Conservation (phyloP, 2,888 invertebrate species). For the Calameuta pallipes region DNA sequence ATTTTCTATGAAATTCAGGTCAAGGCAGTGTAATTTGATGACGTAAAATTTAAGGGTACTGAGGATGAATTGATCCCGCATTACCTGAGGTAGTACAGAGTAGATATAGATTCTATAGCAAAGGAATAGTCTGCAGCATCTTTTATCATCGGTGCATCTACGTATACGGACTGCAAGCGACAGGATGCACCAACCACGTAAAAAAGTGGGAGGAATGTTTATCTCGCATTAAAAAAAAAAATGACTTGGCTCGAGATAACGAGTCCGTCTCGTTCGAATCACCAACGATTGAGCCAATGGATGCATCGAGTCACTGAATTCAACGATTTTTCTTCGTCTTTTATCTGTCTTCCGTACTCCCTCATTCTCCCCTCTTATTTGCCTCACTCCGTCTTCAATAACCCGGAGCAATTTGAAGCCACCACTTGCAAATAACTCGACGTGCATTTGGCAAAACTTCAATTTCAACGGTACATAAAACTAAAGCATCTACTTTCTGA, state of each 20-base stretch:
- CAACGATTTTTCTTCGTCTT: not conserved
- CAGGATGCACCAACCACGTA: not conserved
- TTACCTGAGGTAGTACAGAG: not conserved
- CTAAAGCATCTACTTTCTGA: not conserved
- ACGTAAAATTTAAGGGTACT: not conserved
- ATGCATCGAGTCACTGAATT: slow-evolving; percentile 5
- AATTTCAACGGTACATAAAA: not conserved
- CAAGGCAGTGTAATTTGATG: no score
- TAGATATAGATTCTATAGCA: not conserved
- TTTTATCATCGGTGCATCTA: not conserved
- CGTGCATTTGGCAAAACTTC: slow-evolving; percentile 15
- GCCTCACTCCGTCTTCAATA: not conserved
- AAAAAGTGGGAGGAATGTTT: not conserved
- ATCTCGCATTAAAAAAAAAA: not conserved
- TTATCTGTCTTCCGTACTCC: not conserved
- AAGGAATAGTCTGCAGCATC: not conserved
- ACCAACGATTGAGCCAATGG: slow-evolving; percentile 15
- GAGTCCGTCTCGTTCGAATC: not conserved
- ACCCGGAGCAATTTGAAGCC: not conserved
- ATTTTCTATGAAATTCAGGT: no score
- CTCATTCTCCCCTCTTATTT: not conserved
- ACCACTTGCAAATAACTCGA: not conserved
- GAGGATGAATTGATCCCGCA: not conserved
- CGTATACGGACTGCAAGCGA: not conserved
- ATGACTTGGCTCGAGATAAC: not conserved